Base-by-base conservation (phyloP, 2,797 vertebrate genomes). In the Gobio occitaniae region DNA sequence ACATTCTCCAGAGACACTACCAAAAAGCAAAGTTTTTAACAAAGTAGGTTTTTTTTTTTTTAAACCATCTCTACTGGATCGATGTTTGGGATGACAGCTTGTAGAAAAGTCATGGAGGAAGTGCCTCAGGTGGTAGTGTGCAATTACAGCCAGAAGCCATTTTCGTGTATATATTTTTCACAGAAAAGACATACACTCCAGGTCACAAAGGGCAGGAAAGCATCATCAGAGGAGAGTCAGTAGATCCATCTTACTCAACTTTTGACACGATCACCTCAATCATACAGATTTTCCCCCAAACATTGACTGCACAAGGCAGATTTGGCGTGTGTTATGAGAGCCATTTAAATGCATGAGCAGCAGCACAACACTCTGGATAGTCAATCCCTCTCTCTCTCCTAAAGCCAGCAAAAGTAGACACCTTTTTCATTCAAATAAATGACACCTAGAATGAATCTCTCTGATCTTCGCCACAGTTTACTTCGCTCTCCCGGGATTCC, bases 281-380 rank as follows among this genome's bases (percentile, higher is more conserved):
- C n/a, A 75, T 41, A 38, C 15, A 32, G 69, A 54, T 19, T 74
- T 44, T 54, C 1, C 32, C 10, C 78, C 21, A 65, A 63, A 74
- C 50, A 63, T 0, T 16, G 13, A 36, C 15, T 17, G 16, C 6
- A 69, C 21, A 25, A 21, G 29, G 44, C n/a, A 82, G 17, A 71
- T 50, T 41, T 17, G n/a, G 9, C 4, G 0, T 50, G 61, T 29
- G 47, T 52, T 70, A 85, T 74, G 12, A 74, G 25, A 59, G 41
- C 8, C 38, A 61, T 86, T 86, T 75, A 69, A 88, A 88, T 83
- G 75, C 69, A 83, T 52, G 80, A 56, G 59, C 25, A 65, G 16
- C 5, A 54, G 19, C n/a, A 38, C 66, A 29, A 48, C 21, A 21
- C n/a, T 78, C 48, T 38, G 21, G 29, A 41, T 56, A 48, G 13